Percentiles rank a stretch among this genome's conserved stretches.
Conservation (phyloP, 92 coral and sea anemone genomes). For the Paragorgia papillata region DNA sequence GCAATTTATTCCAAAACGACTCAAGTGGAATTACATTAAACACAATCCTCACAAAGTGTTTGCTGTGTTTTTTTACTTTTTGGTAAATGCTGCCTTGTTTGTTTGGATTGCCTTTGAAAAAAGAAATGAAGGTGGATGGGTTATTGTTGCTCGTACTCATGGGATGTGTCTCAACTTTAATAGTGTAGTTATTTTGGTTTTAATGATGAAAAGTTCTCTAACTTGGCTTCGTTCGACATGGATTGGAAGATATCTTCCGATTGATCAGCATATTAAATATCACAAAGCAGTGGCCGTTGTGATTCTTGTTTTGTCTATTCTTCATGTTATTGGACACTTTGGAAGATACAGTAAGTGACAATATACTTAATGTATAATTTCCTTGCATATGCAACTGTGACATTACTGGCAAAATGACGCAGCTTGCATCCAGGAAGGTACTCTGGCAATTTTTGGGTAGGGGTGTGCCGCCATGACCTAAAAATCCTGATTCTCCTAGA, state of each 20-base stretch:
- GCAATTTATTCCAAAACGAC: constrained; percentile 39
- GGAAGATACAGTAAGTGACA: constrained; percentile 34
- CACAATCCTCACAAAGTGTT: constrained; percentile 22
- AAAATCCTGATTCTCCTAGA: too few species aligned
- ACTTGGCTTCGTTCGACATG: constrained; percentile 24
- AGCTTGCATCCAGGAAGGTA: too few species aligned
- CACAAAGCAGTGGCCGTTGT: constrained; percentile 41
- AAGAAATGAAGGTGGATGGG: constrained; percentile 33
- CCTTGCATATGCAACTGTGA: too few species aligned
- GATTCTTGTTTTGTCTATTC: constrained; percentile 16
- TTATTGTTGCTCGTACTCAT: constrained; percentile 32
- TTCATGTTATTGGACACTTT: constrained; percentile 30
- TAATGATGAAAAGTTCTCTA: constrained; percentile 41
- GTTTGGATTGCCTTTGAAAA: constrained; percentile 29
- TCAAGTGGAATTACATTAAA: constrained; percentile 27
- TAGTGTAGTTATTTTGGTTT: constrained; percentile 31
- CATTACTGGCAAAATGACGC: too few species aligned
- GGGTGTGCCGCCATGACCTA: too few species aligned
- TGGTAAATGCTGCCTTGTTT: constrained; percentile 30
- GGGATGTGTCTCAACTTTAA: constrained; percentile 47
- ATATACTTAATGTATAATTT: too few species aligned
- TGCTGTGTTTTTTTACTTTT: constrained; percentile 5
- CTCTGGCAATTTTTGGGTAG: too few species aligned
- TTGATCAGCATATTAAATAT: constrained; percentile 39
- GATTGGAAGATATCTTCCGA: constrained; percentile 28